Base-by-base conservation (phyloP, 2,113 vertebrate genomes). In the Hyla sarda region DNA sequence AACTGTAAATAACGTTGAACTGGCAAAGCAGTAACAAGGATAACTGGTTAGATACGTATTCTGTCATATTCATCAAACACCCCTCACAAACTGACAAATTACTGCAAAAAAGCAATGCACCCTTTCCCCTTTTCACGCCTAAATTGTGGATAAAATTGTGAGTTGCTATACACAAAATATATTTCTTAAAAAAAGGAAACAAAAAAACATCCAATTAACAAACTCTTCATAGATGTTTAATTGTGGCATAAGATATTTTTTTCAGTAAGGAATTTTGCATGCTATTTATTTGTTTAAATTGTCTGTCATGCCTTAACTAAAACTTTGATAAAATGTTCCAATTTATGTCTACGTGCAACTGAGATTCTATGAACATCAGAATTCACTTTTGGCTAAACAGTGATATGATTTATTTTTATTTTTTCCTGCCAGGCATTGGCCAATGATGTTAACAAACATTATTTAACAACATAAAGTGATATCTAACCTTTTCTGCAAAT, bases 1-100 rank as follows among this genome's bases (percentile, higher is more conserved):
- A 97, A 96, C 95, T 97, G 96, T 97, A 98, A 96, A 94, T 96
- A 94, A 94, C 74, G 92, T 94, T 93, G 92, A 95, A 92, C 91
- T 94, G 93, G 94, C 94, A 95, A 96, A 98, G 96, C 97, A 96
- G 95, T 96, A 97, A 98, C 96, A 98, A 96, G 96, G 95, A 96
- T 96, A 99, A 97, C 95, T 98, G 96, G 96, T 98, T 97, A 97
- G 96, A 97, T 98, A 98, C 96, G 95, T 96, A 96, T 96, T 96
- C 95, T 96, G 95, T 96, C 95, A 96, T 94, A 94, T 88, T 95
- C 93, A 94, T 95, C 93, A 95, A 98, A 99, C 96, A 97, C 95
- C 95, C 96, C 95, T 95, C 96, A 98, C 97, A 95, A 94, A 97
- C 95, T 94, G 93, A 97, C 97, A 93, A 98, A 96, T 95, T 96